A percentile compares a stretch with the other conserved stretches of the same genome.
Evolutionary conservation across 2,888 invertebrate genomes (phyloP).

Genomic region (Linyphia triangularis): DNA sequence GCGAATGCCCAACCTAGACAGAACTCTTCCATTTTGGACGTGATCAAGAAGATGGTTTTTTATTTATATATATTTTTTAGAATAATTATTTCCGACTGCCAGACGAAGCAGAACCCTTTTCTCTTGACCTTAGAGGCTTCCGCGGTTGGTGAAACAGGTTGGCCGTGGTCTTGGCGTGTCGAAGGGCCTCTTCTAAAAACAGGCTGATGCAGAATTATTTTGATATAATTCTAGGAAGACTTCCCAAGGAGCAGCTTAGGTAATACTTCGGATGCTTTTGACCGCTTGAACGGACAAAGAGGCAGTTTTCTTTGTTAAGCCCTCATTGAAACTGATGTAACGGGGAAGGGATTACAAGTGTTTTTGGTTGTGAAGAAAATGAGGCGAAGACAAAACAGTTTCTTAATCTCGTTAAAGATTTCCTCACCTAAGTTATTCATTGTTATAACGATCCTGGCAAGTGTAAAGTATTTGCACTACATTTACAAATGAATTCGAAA

Average conservation of each 20-base stretch:
- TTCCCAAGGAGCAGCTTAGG: constrained; percentile 1
- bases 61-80: no score
- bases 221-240: constrained; percentile 28
- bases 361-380: neutral
- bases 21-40: constrained; percentile 35
- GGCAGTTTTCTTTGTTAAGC: constrained; percentile 25
- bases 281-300: constrained; percentile 1
- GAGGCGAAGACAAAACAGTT: neutral
- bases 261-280: constrained; percentile 18
- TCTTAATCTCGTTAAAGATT: neutral
- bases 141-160: constrained; percentile 67
- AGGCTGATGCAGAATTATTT: constrained; percentile 1
- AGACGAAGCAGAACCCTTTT: constrained; percentile 66
- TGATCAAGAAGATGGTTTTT: constrained; percentile 24
- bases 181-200: constrained; percentile 43
- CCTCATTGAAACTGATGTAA: constrained; percentile 27
- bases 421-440: neutral
- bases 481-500: no score
- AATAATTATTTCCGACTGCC: constrained; percentile 52
- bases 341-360: constrained; percentile 24
- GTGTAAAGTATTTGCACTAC: no score
- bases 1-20: constrained; percentile 42
- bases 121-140: constrained; percentile 66
- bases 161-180: constrained; percentile 47
- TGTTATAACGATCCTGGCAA: neutral